phyloP scores from a whole-genome alignment of 1,140 invertebrate species.

The Hetaerina americana region DNA sequence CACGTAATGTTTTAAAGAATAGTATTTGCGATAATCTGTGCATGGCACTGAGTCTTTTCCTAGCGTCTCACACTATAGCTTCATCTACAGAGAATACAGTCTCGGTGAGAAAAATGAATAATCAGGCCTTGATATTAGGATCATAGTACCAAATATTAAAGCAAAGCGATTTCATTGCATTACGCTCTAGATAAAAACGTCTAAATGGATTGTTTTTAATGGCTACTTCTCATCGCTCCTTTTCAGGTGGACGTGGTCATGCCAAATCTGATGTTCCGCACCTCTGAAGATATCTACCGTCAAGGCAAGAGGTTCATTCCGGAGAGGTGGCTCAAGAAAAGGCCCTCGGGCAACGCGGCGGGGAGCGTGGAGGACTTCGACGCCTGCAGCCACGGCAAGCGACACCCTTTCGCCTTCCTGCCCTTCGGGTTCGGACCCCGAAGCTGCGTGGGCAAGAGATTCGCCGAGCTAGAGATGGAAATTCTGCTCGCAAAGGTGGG shows the following conservation, averaged over 20 bases:
- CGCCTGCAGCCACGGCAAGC: conserved; percentile 26
- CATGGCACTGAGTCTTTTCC: too few relatives aligned
- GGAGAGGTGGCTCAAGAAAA: conserved; percentile 38
- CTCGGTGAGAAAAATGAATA: too few relatives aligned
- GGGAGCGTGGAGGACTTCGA: conserved; percentile 22
- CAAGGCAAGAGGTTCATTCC: conserved; percentile 38
- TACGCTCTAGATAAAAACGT: too few relatives aligned
- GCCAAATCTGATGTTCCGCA: conserved; percentile 31
- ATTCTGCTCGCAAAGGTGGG: conserved; percentile 42
- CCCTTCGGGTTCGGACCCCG: conserved; percentile 49
- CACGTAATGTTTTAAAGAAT: too few relatives aligned
- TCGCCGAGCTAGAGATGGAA: conserved; percentile 57
- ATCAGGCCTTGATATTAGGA: too few relatives aligned
- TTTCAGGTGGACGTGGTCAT: conserved; percentile 36
- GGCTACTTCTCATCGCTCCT: too few relatives aligned
- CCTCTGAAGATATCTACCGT: conserved; percentile 34
- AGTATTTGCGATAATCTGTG: too few relatives aligned
- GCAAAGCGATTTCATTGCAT: too few relatives aligned
- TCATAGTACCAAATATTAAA: too few relatives aligned
- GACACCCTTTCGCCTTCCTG: conserved; percentile 38
- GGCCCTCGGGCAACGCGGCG: conserved; percentile 11
- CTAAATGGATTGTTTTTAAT: too few relatives aligned
- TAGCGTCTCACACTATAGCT: too few relatives aligned
- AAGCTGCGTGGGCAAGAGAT: conserved; percentile 42
- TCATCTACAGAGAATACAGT: too few relatives aligned